Conservation (phyloP, 2,113 vertebrate species). For the Bubo blakistoni region DNA sequence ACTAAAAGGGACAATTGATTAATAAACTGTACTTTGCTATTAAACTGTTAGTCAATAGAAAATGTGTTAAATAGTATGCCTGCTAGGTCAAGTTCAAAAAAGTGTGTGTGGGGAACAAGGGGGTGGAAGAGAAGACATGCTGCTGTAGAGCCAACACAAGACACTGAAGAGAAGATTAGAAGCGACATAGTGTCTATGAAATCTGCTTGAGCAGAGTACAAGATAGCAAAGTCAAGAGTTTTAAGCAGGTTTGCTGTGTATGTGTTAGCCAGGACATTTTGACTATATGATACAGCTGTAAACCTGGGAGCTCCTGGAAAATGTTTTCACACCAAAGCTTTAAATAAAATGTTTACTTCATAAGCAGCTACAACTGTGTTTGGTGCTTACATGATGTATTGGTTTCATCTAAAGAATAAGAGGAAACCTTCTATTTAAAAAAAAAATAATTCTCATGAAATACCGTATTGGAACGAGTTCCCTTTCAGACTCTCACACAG, state of each 20-base stretch:
- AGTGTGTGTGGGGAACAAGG: not conserved
- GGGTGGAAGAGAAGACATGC: not conserved
- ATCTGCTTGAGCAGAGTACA: not conserved
- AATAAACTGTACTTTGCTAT: not conserved
- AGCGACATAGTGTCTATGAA: not conserved
- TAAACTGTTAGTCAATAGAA: not conserved
- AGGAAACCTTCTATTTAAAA: not conserved
- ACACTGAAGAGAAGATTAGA: not conserved
- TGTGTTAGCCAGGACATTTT: not conserved
- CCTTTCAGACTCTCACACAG: not conserved
- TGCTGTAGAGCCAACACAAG: not conserved
- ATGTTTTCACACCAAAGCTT: not conserved
- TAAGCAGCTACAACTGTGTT: not conserved
- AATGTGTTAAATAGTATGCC: not conserved
- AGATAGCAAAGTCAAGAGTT: not conserved
- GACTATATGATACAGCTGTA: not conserved
- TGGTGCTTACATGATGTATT: not conserved
- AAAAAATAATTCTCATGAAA: not conserved
- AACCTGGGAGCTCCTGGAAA: not conserved
- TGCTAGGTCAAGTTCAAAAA: not conserved
- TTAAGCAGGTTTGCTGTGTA: not conserved
- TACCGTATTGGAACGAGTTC: not conserved
- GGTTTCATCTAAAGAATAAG: not conserved
- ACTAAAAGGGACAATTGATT: not conserved
- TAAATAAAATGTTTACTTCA: not conserved